Evolutionary conservation across 2,888 invertebrate genomes (phyloP).

Genomic region (Chrysina gloriosa): DNA sequence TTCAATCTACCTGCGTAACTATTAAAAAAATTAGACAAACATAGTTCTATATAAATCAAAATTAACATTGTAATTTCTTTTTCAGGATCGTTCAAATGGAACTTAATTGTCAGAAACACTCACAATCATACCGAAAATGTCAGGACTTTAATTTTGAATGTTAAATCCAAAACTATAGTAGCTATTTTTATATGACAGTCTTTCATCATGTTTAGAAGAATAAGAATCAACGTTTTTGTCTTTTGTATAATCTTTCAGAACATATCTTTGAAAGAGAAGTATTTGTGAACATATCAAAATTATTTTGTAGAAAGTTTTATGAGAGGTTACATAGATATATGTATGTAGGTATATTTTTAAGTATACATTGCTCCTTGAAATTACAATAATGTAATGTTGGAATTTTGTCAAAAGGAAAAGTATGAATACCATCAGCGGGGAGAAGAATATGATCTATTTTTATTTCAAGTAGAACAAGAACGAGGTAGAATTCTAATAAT

Average conservation of each 20-base stretch:
- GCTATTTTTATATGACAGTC: slow-evolving; percentile 31
- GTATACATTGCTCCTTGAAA: no score
- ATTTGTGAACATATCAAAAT: slow-evolving; percentile 33
- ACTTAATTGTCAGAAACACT: slow-evolving; percentile 43
- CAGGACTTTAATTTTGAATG: not conserved
- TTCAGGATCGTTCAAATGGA: slow-evolving; percentile 47
- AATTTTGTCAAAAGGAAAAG: no score
- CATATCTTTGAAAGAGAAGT: slow-evolving; percentile 26
- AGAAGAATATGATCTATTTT: no score
- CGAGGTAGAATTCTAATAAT: no score
- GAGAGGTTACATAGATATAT: not conserved
- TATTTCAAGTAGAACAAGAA: no score
- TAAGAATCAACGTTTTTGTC: not conserved
- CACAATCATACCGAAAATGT: slow-evolving; percentile 29
- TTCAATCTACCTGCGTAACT: no score
- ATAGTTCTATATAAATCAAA: not conserved
- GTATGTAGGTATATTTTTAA: no score
- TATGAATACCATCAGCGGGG: no score
- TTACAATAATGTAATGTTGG: no score
- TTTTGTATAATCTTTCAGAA: slow-evolving; percentile 12
- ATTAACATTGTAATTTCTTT: slow-evolving; percentile 7
- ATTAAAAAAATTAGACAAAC: no score
- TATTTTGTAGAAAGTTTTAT: slow-evolving; percentile 31
- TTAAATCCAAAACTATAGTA: not conserved
- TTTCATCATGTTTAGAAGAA: not conserved